A percentile compares a stretch with the other conserved stretches of the same genome.
phyloP scores from a whole-genome alignment of 2,888 invertebrate genomes.

The Drosophila meridionalis region DNA sequence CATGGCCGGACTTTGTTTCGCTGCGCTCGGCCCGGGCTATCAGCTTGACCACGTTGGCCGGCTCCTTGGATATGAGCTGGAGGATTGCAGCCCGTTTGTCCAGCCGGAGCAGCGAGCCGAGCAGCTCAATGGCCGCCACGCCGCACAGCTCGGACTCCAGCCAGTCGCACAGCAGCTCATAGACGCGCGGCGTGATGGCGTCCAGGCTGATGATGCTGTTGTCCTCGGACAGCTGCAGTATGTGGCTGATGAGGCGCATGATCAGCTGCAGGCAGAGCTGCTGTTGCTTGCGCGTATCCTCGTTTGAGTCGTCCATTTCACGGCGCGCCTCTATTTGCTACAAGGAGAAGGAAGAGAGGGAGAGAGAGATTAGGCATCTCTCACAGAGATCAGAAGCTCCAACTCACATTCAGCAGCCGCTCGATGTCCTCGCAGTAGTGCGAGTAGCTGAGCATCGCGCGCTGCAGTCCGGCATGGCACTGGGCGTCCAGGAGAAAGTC shows the following conservation, averaged over 20 bases:
- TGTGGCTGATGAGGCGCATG: constrained; percentile 75
- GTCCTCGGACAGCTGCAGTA: constrained; percentile 73
- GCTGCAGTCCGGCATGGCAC: constrained; percentile 74
- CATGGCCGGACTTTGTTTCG: constrained; percentile 72
- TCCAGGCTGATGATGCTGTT: constrained; percentile 79
- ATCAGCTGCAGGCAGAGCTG: constrained; percentile 79
- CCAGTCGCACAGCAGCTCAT: constrained; percentile 80
- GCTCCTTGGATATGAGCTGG: constrained; percentile 74
- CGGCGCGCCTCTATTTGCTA: constrained; percentile 72
- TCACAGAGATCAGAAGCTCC: not conserved
- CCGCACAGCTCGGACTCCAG: constrained; percentile 78
- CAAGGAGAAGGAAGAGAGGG: not conserved
- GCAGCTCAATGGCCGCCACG: constrained; percentile 77
- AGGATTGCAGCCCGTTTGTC: constrained; percentile 63
- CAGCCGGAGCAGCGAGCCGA: constrained; percentile 71
- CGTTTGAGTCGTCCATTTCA: constrained; percentile 76
- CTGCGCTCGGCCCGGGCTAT: constrained; percentile 76
- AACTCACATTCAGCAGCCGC: constrained; percentile 79
- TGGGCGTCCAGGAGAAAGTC: constrained; percentile 82
- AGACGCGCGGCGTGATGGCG: constrained; percentile 78
- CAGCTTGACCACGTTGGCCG: constrained; percentile 73
- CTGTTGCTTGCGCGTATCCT: constrained; percentile 80
- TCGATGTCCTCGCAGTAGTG: constrained; percentile 81
- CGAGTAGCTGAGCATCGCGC: constrained; percentile 80
- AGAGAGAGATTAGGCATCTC: not conserved